Evolutionary conservation across 2,113 vertebrate species (phyloP).

Genomic region (Sylvilagus bachmani): DNA sequence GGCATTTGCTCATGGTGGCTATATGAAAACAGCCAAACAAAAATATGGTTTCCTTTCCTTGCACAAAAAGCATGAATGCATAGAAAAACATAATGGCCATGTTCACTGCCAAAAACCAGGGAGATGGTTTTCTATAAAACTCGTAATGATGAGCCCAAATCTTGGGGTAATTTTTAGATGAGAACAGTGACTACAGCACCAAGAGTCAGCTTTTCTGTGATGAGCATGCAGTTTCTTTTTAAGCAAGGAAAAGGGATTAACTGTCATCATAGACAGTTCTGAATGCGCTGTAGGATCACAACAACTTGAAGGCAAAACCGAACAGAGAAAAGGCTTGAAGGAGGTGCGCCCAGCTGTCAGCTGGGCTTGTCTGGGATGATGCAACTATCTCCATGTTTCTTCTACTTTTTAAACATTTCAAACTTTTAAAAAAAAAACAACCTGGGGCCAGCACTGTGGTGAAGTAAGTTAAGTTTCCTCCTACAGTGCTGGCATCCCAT

Average conservation of each 20-base stretch:
- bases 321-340: conserved; percentile 24
- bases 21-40: neutral
- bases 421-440: neutral
- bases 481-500: too few species aligned
- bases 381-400: conserved; percentile 24
- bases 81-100: conserved; percentile 38
- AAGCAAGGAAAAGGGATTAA: conserved; percentile 43
- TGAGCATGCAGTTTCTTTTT: conserved; percentile 58
- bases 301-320: conserved; percentile 37
- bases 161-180: conserved; percentile 49
- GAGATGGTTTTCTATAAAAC: conserved; percentile 52
- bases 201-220: conserved; percentile 47
- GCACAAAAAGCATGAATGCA: neutral
- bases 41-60: neutral
- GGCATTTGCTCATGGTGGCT: neutral
- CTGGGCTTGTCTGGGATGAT: neutral
- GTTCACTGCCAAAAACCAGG: conserved; percentile 51
- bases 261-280: conserved; percentile 44
- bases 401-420: neutral
- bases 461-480: too few species aligned
- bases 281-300: conserved; percentile 12
- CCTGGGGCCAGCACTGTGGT: too few species aligned
- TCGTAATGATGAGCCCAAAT: conserved; percentile 32
- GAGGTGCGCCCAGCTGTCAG: neutral
- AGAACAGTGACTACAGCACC: neutral